phyloP scores from a whole-genome alignment of 2,113 vertebrate genomes.

The Carlito syrichta region DNA sequence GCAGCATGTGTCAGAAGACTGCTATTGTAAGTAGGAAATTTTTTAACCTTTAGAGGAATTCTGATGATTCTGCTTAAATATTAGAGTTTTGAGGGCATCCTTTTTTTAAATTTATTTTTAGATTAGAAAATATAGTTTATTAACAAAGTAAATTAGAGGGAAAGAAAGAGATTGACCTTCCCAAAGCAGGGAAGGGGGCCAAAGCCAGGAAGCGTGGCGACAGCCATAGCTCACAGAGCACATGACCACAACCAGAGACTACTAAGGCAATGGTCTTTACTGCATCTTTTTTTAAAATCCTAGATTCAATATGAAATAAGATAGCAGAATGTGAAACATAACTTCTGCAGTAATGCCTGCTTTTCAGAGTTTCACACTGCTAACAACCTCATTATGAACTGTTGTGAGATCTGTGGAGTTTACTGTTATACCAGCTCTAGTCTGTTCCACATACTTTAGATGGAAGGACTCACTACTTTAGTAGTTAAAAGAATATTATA shows the following conservation, averaged over 20 bases:
- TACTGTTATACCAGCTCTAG: constrained; percentile 88
- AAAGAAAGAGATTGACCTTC: too few relatives aligned
- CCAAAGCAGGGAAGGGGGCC: too few relatives aligned
- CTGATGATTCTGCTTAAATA: constrained; percentile 16
- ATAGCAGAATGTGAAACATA: constrained; percentile 88
- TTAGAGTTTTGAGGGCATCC: too few relatives aligned
- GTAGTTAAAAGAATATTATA: constrained; percentile 82
- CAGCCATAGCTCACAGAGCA: too few relatives aligned
- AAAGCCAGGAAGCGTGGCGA: too few relatives aligned
- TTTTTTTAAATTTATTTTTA: too few relatives aligned
- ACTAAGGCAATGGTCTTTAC: too few relatives aligned
- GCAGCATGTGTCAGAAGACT: constrained; percentile 92
- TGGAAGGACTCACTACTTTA: constrained; percentile 83
- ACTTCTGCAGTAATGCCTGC: constrained; percentile 91
- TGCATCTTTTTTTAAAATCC: background rate
- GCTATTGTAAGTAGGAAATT: constrained; percentile 83
- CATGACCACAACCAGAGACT: too few relatives aligned
- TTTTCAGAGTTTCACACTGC: constrained; percentile 90
- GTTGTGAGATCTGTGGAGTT: constrained; percentile 88
- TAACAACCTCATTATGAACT: constrained; percentile 91
- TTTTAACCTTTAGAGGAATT: background rate
- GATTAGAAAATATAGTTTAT: too few relatives aligned
- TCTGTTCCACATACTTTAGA: constrained; percentile 72
- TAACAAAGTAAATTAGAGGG: too few relatives aligned
- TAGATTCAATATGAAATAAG: constrained; percentile 93